Conservation (phyloP, 2,888 invertebrate genomes). For the Palloptera scutellata region DNA sequence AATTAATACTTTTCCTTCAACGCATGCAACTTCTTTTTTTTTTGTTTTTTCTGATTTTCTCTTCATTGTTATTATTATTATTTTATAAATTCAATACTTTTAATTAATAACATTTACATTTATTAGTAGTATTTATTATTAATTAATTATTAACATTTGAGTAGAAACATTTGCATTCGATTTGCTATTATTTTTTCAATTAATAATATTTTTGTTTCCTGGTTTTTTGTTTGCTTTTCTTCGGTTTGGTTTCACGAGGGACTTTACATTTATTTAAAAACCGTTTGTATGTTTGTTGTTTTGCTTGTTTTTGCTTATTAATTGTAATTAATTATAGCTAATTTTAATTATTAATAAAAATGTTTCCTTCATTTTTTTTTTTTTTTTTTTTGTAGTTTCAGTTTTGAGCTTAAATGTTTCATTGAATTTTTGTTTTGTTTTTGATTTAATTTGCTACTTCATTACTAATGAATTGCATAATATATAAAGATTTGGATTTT, state of each 20-base stretch:
- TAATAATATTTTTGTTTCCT: slow-evolving; percentile 1
- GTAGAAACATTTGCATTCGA: too few species aligned
- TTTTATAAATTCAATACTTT: slow-evolving; percentile 24
- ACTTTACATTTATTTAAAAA: background rate
- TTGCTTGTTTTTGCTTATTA: slow-evolving; percentile 4
- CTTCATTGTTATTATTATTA: slow-evolving; percentile 15
- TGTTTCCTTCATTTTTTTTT: background rate
- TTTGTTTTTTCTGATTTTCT: background rate
- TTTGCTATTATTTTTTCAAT: background rate
- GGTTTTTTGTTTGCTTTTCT: background rate
- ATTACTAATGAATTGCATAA: slow-evolving; percentile 13
- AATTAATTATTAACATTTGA: too few species aligned
- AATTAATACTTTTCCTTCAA: too few species aligned
- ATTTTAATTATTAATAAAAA: background rate
- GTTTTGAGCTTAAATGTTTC: background rate
- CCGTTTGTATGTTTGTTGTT: background rate
- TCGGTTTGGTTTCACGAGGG: background rate
- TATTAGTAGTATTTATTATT: background rate
- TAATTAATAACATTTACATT: slow-evolving; percentile 26
- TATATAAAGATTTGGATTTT: slow-evolving; percentile 15
- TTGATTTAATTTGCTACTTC: background rate
- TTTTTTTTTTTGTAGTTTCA: background rate
- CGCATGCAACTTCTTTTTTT: background rate
- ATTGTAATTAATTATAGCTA: background rate
- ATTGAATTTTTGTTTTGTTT: background rate